Evolutionary conservation across 1,140 invertebrate genomes (phyloP).

Genomic region (Penaeus vannamei): DNA sequence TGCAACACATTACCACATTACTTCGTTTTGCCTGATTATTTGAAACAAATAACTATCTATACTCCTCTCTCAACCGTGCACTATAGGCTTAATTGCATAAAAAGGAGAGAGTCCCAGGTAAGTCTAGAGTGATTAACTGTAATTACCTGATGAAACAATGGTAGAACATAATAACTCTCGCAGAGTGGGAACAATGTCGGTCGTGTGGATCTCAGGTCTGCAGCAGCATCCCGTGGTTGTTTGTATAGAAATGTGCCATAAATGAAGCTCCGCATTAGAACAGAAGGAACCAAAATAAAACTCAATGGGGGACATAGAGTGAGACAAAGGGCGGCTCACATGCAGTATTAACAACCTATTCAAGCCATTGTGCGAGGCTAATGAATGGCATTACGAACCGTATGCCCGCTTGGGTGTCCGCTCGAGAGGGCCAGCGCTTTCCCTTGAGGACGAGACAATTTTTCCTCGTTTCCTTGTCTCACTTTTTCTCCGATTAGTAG

Average conservation of each 20-base stretch:
- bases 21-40: too few relatives aligned
- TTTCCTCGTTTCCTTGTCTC: not conserved
- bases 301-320: constrained; percentile 28
- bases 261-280: constrained; percentile 19
- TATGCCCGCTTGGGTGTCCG: too few relatives aligned
- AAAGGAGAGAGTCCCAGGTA: too few relatives aligned
- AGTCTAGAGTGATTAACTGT: too few relatives aligned
- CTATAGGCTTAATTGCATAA: too few relatives aligned
- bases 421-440: not conserved
- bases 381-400: constrained; percentile 16
- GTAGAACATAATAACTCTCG: too few relatives aligned
- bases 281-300: constrained; percentile 22
- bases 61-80: too few relatives aligned
- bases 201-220: not conserved
- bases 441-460: not conserved
- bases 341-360: constrained; percentile 35
- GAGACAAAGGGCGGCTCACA: constrained; percentile 30
- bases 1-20: too few relatives aligned
- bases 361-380: constrained; percentile 11
- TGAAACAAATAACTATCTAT: too few relatives aligned
- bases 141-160: too few relatives aligned
- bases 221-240: not conserved
- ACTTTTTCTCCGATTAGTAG: too few relatives aligned
- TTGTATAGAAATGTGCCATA: constrained; percentile 6
- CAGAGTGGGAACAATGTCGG: too few relatives aligned